Percentiles rank a stretch among this genome's conserved stretches.
phyloP scores from a whole-genome alignment of 1,140 invertebrate species.

The Drosophila suzukii region DNA sequence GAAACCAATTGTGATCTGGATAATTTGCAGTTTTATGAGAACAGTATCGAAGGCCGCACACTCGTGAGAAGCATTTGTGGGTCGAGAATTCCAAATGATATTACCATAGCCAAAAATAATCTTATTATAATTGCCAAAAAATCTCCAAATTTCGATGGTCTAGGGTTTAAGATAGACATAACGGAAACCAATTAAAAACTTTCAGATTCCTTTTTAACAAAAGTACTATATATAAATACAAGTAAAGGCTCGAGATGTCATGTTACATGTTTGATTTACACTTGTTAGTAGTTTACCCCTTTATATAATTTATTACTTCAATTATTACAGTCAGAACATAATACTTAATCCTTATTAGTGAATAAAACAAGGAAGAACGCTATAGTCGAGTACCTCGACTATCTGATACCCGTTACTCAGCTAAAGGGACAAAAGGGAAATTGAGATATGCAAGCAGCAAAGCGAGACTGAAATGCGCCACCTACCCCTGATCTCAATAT shows the following conservation, averaged over 20 bases:
- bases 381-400: too few relatives aligned
- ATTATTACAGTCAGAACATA: too few relatives aligned
- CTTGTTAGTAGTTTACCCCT: too few relatives aligned
- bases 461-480: too few relatives aligned
- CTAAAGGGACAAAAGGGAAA: too few relatives aligned
- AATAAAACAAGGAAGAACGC: too few relatives aligned
- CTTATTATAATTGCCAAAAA: constrained; percentile 87
- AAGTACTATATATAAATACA: not conserved
- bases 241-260: not conserved
- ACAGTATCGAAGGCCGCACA: constrained; percentile 51
- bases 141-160: constrained; percentile 88
- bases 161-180: constrained; percentile 85
- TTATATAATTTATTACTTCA: too few relatives aligned
- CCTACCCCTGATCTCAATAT: too few relatives aligned
- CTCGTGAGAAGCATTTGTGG: constrained; percentile 86
- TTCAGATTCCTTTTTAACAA: not conserved
- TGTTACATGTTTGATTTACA: too few relatives aligned
- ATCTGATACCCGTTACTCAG: too few relatives aligned
- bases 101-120: constrained; percentile 85
- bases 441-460: too few relatives aligned
- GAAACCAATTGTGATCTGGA: constrained; percentile 85
- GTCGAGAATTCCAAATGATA: constrained; percentile 84
- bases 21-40: constrained; percentile 86
- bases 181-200: not conserved
- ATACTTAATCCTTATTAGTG: too few relatives aligned